Evolutionary conservation across 2,113 vertebrate species (phyloP), one percentile per base, ranked within the genome.

Genomic region (Sisor rabdophorus): DNA sequence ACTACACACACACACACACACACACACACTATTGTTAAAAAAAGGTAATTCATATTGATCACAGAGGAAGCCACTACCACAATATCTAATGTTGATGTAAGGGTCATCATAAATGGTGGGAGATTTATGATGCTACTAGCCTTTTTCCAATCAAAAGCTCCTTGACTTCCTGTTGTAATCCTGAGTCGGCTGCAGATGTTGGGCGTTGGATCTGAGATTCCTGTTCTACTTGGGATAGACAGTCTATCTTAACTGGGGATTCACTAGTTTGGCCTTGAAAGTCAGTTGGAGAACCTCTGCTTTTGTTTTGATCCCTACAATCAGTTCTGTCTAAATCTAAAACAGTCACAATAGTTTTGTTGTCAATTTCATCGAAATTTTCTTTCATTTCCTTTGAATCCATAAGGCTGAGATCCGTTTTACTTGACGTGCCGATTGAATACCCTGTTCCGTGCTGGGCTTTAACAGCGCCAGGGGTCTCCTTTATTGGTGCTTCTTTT

Each of bases 71-170:
- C 19, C 50, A 50, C 69, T 67, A 79, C 30, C 22, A 30, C 65
- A 63, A 44, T 50, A 15, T 52, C 26, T 81, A 73, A 79, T 78
- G 70, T 58, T 58, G 56, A 81, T 75, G 59, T 83, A 26, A 88
- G 4, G 86, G 7, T 91, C 92, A 94, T 96, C 87, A 96, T 96
- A 96, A 98, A 97, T 95, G 93, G 91, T 86, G 75, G 83, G 84
- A 81, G 93, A 97, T 96, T 98, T 96, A 98, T 95, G 90, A 96
- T 95, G 94, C 82, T 89, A 99, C 97, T 95, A 93, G 96, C 97
- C 96, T 99, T 96, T 94, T 95, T 82, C 87, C 75, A 89, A 85
- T 91, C 87, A 89, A 90, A 36, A 89, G 91, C 80, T 93, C 92
- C 92, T 74, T 78, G 59, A 78, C 92, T 82, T 91, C 88, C 87